Base-by-base conservation (phyloP, 2,797 vertebrate genomes). In the Triplophysa bombifrons region DNA sequence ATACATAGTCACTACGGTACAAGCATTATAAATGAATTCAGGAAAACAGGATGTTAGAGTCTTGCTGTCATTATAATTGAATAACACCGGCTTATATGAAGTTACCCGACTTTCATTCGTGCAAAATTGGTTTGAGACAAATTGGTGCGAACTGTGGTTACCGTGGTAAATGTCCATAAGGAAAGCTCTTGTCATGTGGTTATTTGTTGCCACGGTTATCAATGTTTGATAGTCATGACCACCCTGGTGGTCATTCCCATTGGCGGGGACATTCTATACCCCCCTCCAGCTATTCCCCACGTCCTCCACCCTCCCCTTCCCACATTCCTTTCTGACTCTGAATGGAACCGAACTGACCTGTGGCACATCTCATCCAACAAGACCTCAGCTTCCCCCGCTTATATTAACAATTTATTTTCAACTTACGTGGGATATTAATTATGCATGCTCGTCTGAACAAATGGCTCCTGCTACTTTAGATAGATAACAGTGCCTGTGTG, bases 341-440 rank as follows among this genome's bases (percentile, higher is more conserved):
- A 76, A 71, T 71, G 79, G 72, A 81, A 63, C 46, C 22, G 56
- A 65, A 46, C 38, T 70, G 79, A 81, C 79, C 79, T 81, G 66
- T 75, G 58, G 79, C 79, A 70, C 61, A 63, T 30, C 79, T 65
- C 44, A 27, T 46, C 44, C 48, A 38, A 60, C 30, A 67, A 61
- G 65, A 63, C 56, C 66, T 46, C 20, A 30, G 65, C 65, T 56
- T 63, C 34, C 58, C 46, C 65, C n/a, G 17, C 46, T 46, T 81
- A 16, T 70, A 81, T 81, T 75, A 81, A 81, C 79, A 55, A 70
- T 81, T 75, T 81, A 81, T 81, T 70, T 55, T 55, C 46, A 70
- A 76, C 64, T 70, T 74, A 27, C 34, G 48, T 56, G 20, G 17
- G 25, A 12, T 64, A 53, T 80, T 63, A 80, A 80, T 68, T 30